Evolutionary conservation across 2,888 invertebrate species (phyloP).

Genomic region (Mythimna lalbum): DNA sequence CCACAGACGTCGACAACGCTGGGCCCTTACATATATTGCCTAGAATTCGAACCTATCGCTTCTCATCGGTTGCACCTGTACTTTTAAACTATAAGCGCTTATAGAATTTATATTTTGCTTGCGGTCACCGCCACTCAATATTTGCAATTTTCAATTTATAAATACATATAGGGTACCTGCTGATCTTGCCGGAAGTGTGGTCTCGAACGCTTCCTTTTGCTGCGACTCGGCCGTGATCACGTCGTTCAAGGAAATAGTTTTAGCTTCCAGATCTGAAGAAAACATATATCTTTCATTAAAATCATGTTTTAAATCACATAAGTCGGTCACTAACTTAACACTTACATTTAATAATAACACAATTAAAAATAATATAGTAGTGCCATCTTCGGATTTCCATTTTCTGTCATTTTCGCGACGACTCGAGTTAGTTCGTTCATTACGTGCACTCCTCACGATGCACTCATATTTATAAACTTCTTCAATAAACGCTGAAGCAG

Average conservation of each 20-base stretch:
- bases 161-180: conserved; percentile 61
- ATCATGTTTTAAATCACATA: background rate
- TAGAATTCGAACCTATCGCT: background rate
- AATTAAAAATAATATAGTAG: conserved; percentile 77
- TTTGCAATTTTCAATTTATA: background rate
- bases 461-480: conserved; percentile 66
- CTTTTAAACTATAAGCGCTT: background rate
- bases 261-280: conserved; percentile 77
- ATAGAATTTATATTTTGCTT: background rate
- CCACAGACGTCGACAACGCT: too few relatives aligned
- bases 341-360: conserved; percentile 70
- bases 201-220: conserved; percentile 62
- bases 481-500: conserved; percentile 44
- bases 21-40: too few relatives aligned
- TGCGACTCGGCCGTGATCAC: conserved; percentile 79
- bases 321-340: conserved; percentile 51
- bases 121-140: background rate
- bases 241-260: conserved; percentile 83
- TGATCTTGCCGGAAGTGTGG: conserved; percentile 62
- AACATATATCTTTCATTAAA: conserved; percentile 7
- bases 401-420: conserved; percentile 82
- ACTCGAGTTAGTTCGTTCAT: conserved; percentile 58
- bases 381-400: conserved; percentile 82
- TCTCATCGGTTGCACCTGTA: background rate
- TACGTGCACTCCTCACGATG: conserved; percentile 62